Evolutionary conservation across 2,888 invertebrate species (phyloP), one percentile per base, ranked within the genome.

Genomic region (Creontiades dilutus): DNA sequence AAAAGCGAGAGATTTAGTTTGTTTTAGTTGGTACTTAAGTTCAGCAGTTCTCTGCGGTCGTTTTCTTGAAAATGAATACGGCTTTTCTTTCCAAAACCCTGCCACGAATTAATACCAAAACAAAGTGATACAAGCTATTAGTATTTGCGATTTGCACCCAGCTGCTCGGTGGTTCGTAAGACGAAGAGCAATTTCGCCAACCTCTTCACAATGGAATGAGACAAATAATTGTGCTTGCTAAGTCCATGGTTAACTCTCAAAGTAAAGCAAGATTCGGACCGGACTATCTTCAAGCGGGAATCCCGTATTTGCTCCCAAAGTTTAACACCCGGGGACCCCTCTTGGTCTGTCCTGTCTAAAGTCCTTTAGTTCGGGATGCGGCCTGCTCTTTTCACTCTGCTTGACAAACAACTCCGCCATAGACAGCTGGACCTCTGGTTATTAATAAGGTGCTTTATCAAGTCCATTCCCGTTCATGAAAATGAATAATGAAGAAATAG

Each of bases 251-350:
- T 57, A 57, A 57, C 68, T 68, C 68, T 27, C 68, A 68, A 68
- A 68, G 68, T 68, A 68, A 68, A 68, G 68, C 68, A 68, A 68
- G 68, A 68, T 68, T 68, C 68, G 19, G 68, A 68, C 68, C n/a
- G 27, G 23, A 23, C 68, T 68, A 68, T 68, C 68, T 23, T 68
- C 68, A 19, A 68, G 27, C 19, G 11, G 68, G 23, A 23, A 12
- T n/a, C 57, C 27, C 68, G 68, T 68, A 19, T 68, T 68, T 68
- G 68, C 68, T 68, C 23, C 19, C 23, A 23, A 68, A 23, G 68
- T 68, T 68, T 68, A 68, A 19, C 68, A 27, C 68, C 57, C 57
- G n/a, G n/a, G n/a, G 57, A n/a, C 57, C 57, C n/a, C 57, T 57
- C 19, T n/a, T 16, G 57, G 57, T 57, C 57, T 12, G 23, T 27